Base-by-base conservation (phyloP, 1,140 invertebrate species). In the Littorina saxatilis region DNA sequence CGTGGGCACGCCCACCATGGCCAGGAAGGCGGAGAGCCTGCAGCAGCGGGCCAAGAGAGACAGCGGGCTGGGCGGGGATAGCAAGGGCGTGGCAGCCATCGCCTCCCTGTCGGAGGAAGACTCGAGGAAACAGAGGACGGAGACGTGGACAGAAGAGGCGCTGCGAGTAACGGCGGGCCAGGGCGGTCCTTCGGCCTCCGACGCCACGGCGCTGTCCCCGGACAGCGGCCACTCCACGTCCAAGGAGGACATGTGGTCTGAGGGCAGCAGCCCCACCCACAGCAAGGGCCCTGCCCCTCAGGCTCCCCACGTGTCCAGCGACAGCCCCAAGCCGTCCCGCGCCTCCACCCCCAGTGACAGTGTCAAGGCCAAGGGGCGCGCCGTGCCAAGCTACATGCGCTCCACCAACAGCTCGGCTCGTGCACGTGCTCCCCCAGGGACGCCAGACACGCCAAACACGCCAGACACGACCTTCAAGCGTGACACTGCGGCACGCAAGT, bases 141-240 rank as follows among this genome's bases (percentile, higher is more conserved):
- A 91, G 74, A 88, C 86, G 1, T 91, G 90, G 90, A 91, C 90
- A 7, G 89, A 89, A 80, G 82, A 87, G 27, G 76, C 82, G 13
- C 39, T 80, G 50, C 47, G 52, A 17, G 79, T 50, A 86, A 88
- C 15, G 82, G 81, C 3, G 77, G 79, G 79, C 43, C 43, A 86
- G 86, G 73, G 84, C 84, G 63, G 79, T 83, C 15, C 73, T 83
- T 4, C 35, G 85, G 29, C 84, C 88, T 83, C 88, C 86, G n/a
- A 83, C 82, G 0, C 58, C 85, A 3, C 72, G 80, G 66, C 66
- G 32, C 79, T 85, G n/a, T 88, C 89, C 11, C 88, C 88, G 13
- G 87, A 89, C 63, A 91, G 88, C 80, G 87, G 87, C 2, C 87
- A 87, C 72, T 84, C 80, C 37, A 88, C 86, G 2, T 85, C 86